Conservation (phyloP, 2,797 vertebrate species). For the Lithobates sylvaticus region DNA sequence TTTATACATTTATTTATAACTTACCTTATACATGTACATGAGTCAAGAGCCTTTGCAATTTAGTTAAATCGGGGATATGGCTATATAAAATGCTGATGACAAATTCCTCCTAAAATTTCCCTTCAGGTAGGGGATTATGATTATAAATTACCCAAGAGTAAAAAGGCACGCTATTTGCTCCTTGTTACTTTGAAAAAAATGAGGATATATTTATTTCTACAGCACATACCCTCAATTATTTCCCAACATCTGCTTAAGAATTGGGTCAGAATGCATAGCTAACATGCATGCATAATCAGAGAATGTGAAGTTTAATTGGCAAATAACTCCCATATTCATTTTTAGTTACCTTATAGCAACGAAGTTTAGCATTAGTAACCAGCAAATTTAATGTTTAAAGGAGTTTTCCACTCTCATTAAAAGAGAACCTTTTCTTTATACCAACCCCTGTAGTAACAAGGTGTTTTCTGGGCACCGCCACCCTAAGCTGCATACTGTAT, state of each 20-base stretch:
- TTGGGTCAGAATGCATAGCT: background rate
- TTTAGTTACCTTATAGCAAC: background rate
- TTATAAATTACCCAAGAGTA: background rate
- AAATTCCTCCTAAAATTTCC: background rate
- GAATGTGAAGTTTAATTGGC: constrained; percentile 2
- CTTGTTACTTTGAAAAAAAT: constrained; percentile 10
- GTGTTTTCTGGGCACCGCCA: too few relatives aligned
- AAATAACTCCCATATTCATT: background rate
- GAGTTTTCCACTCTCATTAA: background rate
- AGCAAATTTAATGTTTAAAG: background rate
- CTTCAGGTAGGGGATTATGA: constrained; percentile 4
- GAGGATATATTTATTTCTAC: background rate
- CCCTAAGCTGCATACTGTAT: too few relatives aligned
- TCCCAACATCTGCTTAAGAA: constrained; percentile 10
- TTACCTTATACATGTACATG: background rate
- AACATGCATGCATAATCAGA: constrained; percentile 7
- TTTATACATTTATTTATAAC: background rate
- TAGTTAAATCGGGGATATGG: background rate
- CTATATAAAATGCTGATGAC: background rate
- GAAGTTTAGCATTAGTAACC: background rate
- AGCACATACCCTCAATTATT: constrained; percentile 4
- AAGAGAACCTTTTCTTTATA: background rate
- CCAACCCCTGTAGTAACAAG: too few relatives aligned
- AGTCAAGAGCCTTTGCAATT: background rate
- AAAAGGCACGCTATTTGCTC: background rate